Percentiles rank a stretch among this genome's conserved stretches.
These are phyloP conservation scores for Bradypodion ventrale DNA, from an alignment of 2,797 vertebrate species.

Conservation along the genomic window DNA sequence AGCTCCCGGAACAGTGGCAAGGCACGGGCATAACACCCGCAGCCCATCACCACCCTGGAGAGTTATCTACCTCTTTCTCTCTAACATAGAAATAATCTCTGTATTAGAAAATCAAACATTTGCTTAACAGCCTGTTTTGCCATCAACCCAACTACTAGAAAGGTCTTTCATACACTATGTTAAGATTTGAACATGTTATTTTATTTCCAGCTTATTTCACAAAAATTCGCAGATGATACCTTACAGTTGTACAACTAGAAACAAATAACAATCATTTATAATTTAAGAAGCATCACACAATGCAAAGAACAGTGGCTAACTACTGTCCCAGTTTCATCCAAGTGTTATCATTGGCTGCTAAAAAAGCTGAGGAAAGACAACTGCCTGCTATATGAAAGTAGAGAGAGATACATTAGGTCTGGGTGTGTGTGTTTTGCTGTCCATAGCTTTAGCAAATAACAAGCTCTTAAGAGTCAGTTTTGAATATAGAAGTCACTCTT, in stretches of 20 bases:
- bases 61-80: too few relatives aligned
- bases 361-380: not conserved
- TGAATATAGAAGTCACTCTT: not conserved
- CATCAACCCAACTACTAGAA: not conserved
- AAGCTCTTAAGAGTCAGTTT: not conserved
- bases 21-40: too few relatives aligned
- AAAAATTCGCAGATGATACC: not conserved
- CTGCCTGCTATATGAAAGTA: not conserved
- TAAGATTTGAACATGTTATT: not conserved
- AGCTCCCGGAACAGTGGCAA: too few relatives aligned
- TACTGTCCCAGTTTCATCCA: not conserved
- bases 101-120: not conserved
- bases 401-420: not conserved
- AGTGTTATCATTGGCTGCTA: not conserved
- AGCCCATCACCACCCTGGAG: too few relatives aligned
- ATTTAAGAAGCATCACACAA: not conserved
- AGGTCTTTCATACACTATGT: not conserved
- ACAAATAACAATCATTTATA: not conserved
- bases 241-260: not conserved
- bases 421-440: not conserved
- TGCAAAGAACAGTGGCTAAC: not conserved
- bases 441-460: conserved; percentile 16
- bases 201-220: not conserved
- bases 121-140: not conserved
- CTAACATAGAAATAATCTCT: not conserved